Evolutionary conservation across 2,888 invertebrate species (phyloP), one percentile per base, ranked within the genome.

Genomic region (Dastarcus helophoroides): DNA sequence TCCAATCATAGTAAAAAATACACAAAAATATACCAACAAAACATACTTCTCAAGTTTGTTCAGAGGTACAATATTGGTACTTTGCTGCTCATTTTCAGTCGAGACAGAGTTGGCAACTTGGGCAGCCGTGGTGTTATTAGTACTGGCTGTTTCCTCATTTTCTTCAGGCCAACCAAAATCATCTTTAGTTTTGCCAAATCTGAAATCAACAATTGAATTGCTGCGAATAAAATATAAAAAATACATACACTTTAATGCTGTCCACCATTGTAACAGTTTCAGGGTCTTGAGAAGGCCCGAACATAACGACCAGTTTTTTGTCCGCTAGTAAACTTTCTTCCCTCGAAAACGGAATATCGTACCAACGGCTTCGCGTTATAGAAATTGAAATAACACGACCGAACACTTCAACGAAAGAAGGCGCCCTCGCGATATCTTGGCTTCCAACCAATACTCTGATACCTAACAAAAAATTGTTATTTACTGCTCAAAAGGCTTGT

Each of bases 101-200:
- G 34, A 37, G 2, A 40, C 34, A 8, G 39, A 34, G 8, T 16
- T 11, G 3, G 30, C 22, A 7, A 35, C 17, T 3, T 51, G 43
- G 2, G 55, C 47, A 3, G 50, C 39, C 8, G 51, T 39, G 22
- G 50, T 47, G 5, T 55, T 50, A 4, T 54, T 36, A 15, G 54
- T 37, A 3, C 42, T 38, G 1, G 59, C 46, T 11, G 54, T 59
- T 38, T 94, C 94, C 49, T 94, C 93, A 5, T 73, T 77, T 51
- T 95, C 94, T 56, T 95, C 94, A 0, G 93, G 93, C 95, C 94
- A 95, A 22, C 93, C 93, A 53, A 95, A 93, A 1, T 81, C 71
- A 54, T 94, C 94, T 60, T 95, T 95, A 2, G 88, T 85, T 63
- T 91, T 93, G 2, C 91, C 91, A 56, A 94, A 94, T 50, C 79